Evolutionary conservation across 1,140 invertebrate species (phyloP), one percentile per base, ranked within the genome.

Genomic region (Hypsibius dujardini): DNA sequence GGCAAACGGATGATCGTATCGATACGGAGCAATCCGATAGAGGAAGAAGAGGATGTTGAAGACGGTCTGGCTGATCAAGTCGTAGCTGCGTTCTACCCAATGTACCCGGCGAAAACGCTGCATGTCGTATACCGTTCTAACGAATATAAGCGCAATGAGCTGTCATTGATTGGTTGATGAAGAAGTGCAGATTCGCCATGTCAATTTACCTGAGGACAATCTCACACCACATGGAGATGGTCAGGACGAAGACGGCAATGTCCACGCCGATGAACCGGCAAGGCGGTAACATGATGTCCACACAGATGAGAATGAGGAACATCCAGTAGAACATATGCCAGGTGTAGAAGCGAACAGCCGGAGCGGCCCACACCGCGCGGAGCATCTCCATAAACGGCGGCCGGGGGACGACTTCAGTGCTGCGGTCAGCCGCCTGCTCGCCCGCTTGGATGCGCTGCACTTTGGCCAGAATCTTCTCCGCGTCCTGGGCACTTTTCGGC

Each of bases 11-110:
- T 67, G 62, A 67, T 67, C 62, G 62, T 67, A 67, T 67, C 62
- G 62, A 67, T 67, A 67, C 42, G 62, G 62, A 67, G 12, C 62
- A 42, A 67, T 67, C 3, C 62, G 62, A 42, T 67, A 67, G 12
- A 67, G 42, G 42, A 67, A 67, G 42, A 67, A 67, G 62, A 67
- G 62, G 42, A 67, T 67, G 62, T 67, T 67, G 62, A 67, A 67
- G 12, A 67, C 3, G 3, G 62, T 67, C 62, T 67, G 62, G 12
- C 12, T 15, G 7, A 67, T 67, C 12, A 67, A 42, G 45, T 67
- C 62, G 42, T 67, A 67, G 12, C 12, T 15, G 42, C 62, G 62
- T 42, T 67, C 62, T 12, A 67, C 62, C 62, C 62, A 67, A 42
- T 15, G 3, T 3, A 67, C 3, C 42, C 45, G 12, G 3, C 62